Evolutionary conservation across 2,113 vertebrate species (phyloP), one percentile per base, ranked within the genome.

Genomic region (Xenopus tropicalis): DNA sequence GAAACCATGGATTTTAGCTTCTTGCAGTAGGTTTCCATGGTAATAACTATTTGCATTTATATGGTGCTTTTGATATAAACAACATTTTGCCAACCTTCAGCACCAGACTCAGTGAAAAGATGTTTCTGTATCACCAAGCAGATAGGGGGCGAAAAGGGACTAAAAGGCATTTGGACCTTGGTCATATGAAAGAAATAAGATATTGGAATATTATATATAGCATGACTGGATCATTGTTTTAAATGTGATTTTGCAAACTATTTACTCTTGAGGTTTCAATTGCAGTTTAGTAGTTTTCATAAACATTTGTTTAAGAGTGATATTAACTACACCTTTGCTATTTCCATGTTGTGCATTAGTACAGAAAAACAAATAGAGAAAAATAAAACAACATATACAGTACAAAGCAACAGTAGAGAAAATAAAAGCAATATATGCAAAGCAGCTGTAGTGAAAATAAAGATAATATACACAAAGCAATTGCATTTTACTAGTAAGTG

Each of bases 21-120:
- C 11, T 43, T 23, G 64, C 64, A 66, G 64, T 20, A 66, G 64
- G 57, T 66, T 48, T 46, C 64, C 64, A 66, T 66, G 64, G 64
- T 48, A 43, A 66, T 14, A 66, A 48, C 57, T 54, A n/a, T 48
- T 48, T 48, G 64, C 19, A 66, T 66, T 66, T 48, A 66, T 51
- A 48, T 23, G 3, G 42, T 65, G 19, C 25, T 63, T 6, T 48
- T 48, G 12, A 17, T 48, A 48, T 48, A 48, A 48, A 14, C 46
- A 54, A 54, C 52, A 54, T 54, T 54, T 54, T n/a, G 14, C 52
- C 19, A 54, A n/a, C 19, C 8, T 54, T 54, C 52, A 54, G 9
- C 52, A 54, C 16, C 19, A n/a, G 52, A 3, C 19, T n/a, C 11
- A 54, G 52, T 54, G 52, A n/a, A 10, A 54, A 54, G 16, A 20